These are phyloP conservation scores for Salvelinus fontinalis DNA, from an alignment of 2,113 vertebrate genomes.

Conservation along the genomic window DNA sequence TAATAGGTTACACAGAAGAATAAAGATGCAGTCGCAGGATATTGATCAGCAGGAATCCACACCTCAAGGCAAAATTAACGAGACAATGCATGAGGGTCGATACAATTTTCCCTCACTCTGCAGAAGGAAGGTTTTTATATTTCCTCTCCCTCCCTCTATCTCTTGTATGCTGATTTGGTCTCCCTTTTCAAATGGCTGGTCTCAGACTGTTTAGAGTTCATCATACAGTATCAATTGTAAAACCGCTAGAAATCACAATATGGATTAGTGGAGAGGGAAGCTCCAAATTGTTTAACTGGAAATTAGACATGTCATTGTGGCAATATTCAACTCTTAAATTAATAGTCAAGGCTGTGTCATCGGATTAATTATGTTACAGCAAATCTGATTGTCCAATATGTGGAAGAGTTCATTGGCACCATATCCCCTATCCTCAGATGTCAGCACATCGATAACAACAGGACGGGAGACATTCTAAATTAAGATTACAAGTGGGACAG, in stretches of 20 bases:
- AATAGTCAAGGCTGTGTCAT: constrained; percentile 1
- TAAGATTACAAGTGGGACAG: neutral
- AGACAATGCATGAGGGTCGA: constrained; percentile 77
- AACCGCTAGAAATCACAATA: constrained; percentile 49
- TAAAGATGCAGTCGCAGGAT: constrained; percentile 74
- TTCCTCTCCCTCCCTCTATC: neutral
- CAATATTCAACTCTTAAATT: constrained; percentile 2
- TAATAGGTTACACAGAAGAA: constrained; percentile 79
- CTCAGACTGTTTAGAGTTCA: constrained; percentile 56
- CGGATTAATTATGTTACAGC: neutral
- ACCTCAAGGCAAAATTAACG: constrained; percentile 77
- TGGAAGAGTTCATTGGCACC: neutral
- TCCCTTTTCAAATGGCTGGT: constrained; percentile 49
- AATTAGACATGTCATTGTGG: constrained; percentile 22
- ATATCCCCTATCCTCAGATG: constrained; percentile 35
- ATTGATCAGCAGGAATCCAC: constrained; percentile 76
- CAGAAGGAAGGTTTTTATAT: constrained; percentile 23
- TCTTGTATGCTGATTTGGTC: constrained; percentile 55
- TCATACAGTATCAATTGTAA: constrained; percentile 53
- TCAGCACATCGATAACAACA: constrained; percentile 20
- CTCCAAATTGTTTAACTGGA: constrained; percentile 36
- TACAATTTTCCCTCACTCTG: constrained; percentile 57
- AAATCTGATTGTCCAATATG: constrained; percentile 21
- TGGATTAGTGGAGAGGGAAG: constrained; percentile 18
- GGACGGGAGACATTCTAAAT: neutral